These are phyloP conservation scores for Trichonephila clavata DNA, from an alignment of 1,140 invertebrate species.

Conservation along the genomic window DNA sequence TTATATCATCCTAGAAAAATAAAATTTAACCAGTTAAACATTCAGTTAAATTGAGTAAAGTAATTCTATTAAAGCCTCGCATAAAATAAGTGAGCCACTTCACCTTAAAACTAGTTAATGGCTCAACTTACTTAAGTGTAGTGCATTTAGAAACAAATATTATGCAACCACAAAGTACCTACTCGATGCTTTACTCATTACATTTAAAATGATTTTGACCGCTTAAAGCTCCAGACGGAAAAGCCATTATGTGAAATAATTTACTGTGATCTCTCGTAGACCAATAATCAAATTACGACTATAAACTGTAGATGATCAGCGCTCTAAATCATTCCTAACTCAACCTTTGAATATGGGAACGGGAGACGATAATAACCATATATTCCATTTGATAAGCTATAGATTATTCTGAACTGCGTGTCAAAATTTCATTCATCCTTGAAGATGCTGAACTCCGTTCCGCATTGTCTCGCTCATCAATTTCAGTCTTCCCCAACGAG, in stretches of 20 bases:
- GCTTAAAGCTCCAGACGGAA: background rate
- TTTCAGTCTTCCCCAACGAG: background rate
- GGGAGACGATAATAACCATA: constrained; percentile 22
- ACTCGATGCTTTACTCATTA: background rate
- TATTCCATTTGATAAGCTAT: constrained; percentile 8
- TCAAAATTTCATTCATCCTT: background rate
- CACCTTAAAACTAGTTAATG: too few relatives aligned
- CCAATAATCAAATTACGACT: background rate
- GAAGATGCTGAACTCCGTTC: constrained; percentile 14
- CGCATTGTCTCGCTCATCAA: constrained; percentile 46
- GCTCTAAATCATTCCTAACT: background rate
- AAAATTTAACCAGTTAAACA: too few relatives aligned
- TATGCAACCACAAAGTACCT: background rate
- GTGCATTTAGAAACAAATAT: too few relatives aligned
- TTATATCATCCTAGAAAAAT: too few relatives aligned
- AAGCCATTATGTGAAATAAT: background rate
- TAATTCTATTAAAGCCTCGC: too few relatives aligned
- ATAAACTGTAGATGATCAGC: background rate
- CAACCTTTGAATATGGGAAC: constrained; percentile 22
- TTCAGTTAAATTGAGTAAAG: too few relatives aligned
- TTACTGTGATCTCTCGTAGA: background rate
- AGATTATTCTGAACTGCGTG: constrained; percentile 22
- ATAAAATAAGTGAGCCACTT: too few relatives aligned
- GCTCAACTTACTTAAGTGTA: too few relatives aligned
- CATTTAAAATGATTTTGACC: background rate